Base-by-base conservation (phyloP, 2,797 vertebrate genomes). In the Diplodus sargus region DNA sequence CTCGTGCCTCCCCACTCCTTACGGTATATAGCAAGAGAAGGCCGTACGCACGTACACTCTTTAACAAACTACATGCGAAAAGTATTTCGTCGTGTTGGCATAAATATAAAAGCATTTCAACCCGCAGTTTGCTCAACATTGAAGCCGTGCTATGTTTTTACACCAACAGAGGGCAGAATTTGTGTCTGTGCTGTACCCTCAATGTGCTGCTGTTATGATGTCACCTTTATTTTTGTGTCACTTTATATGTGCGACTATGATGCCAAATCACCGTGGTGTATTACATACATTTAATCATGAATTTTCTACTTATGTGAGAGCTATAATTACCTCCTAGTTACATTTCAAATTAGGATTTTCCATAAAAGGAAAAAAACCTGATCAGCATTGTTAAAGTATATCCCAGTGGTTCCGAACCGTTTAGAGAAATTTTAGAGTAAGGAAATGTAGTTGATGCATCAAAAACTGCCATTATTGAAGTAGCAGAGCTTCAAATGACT, bases 131-230 rank as follows among this genome's bases (percentile, higher is more conserved):
- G 16, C 53, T 53, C 13, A 48, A 13, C 30, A 48, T 20, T 7
- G 18, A 68, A 16, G 47, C 25, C 45, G 65, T 34, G 30, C 11
- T 70, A 0, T 65, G 23, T 58, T 51, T 30, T 42, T 30, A 34
- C 61, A 70, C 90, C 93, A 86, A 92, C 59, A 95, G 94, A 86
- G 91, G 94, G 92, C 92, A 82, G 88, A 74, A 20, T 88, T 89
- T 85, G 17, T 65, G 11, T 51, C 20, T 10, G 4, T 28, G 60
- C 17, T 73, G 49, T 0, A 47, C 17, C 16, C 48, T 64, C n/a
- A 20, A 23, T 45, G 23, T 61, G 18, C 23, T 28, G 39, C 22
- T 69, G 18, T 22, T 49, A 23, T 45, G 53, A 13, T 62, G 42
- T 43, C 43, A 23, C 52, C 45, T 73, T n/a, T 47, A 23, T 28